phyloP scores from a whole-genome alignment of 2,888 invertebrate genomes.

The Anoplius nigerrimus region DNA sequence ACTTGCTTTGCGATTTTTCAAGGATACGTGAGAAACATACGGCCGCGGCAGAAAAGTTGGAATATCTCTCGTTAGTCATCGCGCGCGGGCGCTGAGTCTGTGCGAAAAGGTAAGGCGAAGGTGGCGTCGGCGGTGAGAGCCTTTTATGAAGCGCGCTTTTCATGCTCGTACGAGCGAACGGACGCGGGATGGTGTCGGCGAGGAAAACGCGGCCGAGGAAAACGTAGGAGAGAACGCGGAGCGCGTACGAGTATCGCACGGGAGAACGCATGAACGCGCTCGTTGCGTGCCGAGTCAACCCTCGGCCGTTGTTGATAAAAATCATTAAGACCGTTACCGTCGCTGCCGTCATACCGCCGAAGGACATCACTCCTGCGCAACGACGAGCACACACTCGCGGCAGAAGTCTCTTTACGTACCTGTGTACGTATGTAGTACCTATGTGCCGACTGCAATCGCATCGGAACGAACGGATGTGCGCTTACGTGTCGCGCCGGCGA shows the following conservation, averaged over 20 bases:
- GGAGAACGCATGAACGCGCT: neutral
- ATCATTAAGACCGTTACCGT: neutral
- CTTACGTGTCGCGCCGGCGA: no score
- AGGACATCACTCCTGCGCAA: neutral
- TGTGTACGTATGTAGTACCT: no score
- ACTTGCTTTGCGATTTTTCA: neutral
- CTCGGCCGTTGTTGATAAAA: neutral
- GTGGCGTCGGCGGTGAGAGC: neutral
- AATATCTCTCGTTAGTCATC: neutral
- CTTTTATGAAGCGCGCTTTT: neutral
- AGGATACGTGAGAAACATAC: slow-evolving; percentile 5
- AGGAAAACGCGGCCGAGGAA: no score
- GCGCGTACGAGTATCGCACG: neutral
- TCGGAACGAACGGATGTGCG: no score
- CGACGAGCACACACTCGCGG: no score
- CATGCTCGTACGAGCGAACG: neutral
- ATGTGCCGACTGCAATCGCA: no score
- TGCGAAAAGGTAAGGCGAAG: neutral
- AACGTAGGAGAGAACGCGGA: no score
- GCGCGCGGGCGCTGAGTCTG: neutral
- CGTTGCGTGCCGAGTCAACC: neutral
- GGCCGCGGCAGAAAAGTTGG: neutral
- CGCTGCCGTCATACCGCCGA: slow-evolving; percentile 2
- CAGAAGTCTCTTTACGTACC: no score
- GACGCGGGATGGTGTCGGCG: no score